Conservation (phyloP, 2,888 invertebrate genomes). For the Drosophila fungiperda region DNA sequence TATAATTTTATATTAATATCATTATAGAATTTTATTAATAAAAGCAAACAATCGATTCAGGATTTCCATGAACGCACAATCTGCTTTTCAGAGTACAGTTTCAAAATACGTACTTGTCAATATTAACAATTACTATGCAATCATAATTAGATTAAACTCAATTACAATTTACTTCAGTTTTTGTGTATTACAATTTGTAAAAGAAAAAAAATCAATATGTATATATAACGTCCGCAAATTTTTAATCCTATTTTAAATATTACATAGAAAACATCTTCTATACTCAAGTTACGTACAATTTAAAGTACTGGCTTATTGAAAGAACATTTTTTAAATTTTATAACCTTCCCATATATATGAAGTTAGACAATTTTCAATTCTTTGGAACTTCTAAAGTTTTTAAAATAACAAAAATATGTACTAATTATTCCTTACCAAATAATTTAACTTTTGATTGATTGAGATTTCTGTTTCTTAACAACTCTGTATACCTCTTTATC, state of each 20-base stretch:
- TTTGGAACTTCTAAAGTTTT: background rate
- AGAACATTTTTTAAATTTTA: background rate
- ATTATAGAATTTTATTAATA: background rate
- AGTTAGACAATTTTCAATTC: background rate
- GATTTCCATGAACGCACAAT: background rate
- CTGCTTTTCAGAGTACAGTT: background rate
- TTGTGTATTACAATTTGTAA: conserved; percentile 1
- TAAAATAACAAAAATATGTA: background rate
- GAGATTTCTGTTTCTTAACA: background rate
- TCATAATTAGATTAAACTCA: conserved; percentile 1
- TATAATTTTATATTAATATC: conserved; percentile 1
- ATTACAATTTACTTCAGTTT: background rate
- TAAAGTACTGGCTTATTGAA: background rate
- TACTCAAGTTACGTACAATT: background rate
- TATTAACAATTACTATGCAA: conserved; percentile 6
- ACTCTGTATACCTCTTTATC: background rate
- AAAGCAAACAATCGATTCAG: conserved; percentile 4
- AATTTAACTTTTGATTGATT: background rate
- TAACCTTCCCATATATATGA: background rate
- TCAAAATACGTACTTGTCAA: conserved; percentile 5
- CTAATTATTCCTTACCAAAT: background rate
- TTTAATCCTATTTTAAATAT: background rate
- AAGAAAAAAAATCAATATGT: background rate
- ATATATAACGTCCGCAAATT: background rate
- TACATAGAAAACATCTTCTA: background rate